Evolutionary conservation across 2,113 vertebrate species (phyloP), one percentile per base, ranked within the genome.

Genomic region (Hucho hucho): DNA sequence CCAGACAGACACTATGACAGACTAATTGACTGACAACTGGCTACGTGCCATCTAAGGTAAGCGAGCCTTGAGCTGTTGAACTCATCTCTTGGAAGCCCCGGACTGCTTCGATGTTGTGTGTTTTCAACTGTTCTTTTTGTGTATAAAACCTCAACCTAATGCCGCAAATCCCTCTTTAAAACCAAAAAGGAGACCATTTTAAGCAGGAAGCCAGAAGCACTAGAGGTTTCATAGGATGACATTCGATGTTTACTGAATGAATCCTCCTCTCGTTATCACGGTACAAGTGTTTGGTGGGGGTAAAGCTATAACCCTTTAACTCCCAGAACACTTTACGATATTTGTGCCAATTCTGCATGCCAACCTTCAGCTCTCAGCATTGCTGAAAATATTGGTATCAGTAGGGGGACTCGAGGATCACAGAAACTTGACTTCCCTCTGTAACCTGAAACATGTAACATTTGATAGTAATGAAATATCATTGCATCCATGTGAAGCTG

Each of bases 141-240:
- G 25, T 81, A 79, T 83, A 63, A 73, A 81, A 75, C n/a, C 78
- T 71, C 71, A 73, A 72, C 77, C 77, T 66, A 77, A 72, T 78
- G 75, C 86, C 72, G 58, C 22, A 28, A 32, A 69, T 91, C 89
- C 89, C 89, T 88, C 87, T 89, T 92, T 91, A 87, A 88, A 90
- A 78, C 78, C 18, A 81, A 84, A 72, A 75, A 75, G 81, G 81
- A 86, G 83, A 53, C 16, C 20, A 69, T n/a, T 69, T 43, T 6
- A 69, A 29, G 26, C 43, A 82, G 29, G 64, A 75, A 64, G 74
- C 56, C 61, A 4, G 20, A 53, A 58, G 22, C 28, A 13, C 59
- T 63, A 12, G 59, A 63, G 24, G 59, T 3, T n/a, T 29, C 32
- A 13, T 28, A 22, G 22, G 18, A 24, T 18, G 7, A 46, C 0